A percentile compares a stretch with the other conserved stretches of the same genome.
Conservation (phyloP, 2,113 vertebrate species). For the Astur gentilis region DNA sequence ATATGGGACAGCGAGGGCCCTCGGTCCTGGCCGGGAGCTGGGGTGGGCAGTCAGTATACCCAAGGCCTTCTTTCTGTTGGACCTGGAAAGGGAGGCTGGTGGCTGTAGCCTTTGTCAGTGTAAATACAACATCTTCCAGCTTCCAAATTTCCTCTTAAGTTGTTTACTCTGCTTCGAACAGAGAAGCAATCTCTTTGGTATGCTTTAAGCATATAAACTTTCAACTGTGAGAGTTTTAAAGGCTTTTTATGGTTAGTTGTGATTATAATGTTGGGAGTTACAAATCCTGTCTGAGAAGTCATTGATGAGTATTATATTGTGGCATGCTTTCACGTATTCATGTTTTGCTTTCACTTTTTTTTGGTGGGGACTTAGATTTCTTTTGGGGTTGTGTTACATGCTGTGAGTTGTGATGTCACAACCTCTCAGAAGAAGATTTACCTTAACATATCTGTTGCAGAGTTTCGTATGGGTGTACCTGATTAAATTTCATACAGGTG, state of each 20-base stretch:
- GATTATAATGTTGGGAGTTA: not conserved
- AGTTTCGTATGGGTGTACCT: not conserved
- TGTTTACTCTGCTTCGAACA: not conserved
- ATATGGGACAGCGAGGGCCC: constrained; percentile 10
- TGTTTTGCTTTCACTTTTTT: not conserved
- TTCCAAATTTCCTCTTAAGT: not conserved
- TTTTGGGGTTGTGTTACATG: not conserved
- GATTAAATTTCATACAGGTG: not conserved
- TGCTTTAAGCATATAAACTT: not conserved
- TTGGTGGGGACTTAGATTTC: not conserved
- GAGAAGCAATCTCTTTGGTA: not conserved
- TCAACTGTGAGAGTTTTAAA: not conserved
- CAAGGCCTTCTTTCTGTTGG: constrained; percentile 14
- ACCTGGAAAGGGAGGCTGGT: not conserved
- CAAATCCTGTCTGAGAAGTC: not conserved
- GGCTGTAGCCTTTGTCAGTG: not conserved
- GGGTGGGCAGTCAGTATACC: not conserved
- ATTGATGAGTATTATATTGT: not conserved
- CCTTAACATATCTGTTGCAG: not conserved
- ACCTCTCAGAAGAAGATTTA: not conserved
- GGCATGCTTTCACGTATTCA: not conserved
- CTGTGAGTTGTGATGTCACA: not conserved
- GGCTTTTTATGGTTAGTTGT: constrained; percentile 1
- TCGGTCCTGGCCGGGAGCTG: not conserved
- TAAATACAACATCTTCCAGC: not conserved